Percentiles rank a stretch among this genome's conserved stretches.
These are phyloP conservation scores for Crypturellus undulatus DNA, from an alignment of 2,113 vertebrate genomes.

Conservation along the genomic window DNA sequence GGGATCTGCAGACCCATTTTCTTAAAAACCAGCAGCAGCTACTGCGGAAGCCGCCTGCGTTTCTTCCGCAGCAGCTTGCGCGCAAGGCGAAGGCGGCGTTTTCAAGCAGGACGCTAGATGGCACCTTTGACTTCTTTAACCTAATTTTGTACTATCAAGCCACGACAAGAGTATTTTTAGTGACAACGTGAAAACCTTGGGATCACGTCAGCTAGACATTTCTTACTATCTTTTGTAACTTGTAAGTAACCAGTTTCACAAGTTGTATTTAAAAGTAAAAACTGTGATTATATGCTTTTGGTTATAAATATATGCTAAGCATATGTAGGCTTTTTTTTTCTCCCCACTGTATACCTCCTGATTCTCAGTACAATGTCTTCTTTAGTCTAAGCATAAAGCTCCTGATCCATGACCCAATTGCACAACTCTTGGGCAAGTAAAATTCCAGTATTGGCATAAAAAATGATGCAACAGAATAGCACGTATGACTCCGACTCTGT, in stretches of 20 bases:
- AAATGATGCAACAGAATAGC: not conserved
- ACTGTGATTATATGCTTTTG: not conserved
- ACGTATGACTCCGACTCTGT: not conserved
- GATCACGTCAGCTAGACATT: not conserved
- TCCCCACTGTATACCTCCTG: fast-evolving
- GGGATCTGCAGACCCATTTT: not conserved
- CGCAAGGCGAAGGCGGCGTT: not conserved
- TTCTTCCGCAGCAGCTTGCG: fast-evolving
- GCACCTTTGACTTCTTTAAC: slow-evolving; percentile 27
- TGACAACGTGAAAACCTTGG: fast-evolving
- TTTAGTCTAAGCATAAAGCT: fast-evolving
- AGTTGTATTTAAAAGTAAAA: too few species aligned
- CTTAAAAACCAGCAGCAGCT: not conserved
- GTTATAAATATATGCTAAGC: not conserved
- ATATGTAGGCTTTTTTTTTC: fast-evolving
- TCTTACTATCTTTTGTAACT: fast-evolving
- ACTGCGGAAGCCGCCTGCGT: not conserved
- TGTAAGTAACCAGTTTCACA: fast-evolving
- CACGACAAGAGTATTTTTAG: fast-evolving
- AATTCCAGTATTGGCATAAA: not conserved
- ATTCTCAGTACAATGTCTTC: not conserved
- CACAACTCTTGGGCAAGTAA: not conserved
- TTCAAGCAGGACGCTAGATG: slow-evolving; percentile 54
- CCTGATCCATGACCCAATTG: not conserved
- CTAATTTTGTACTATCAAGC: too few species aligned